Evolutionary conservation across 2,888 invertebrate genomes (phyloP), one percentile per base, ranked within the genome.

Genomic region (Malachius bipustulatus): DNA sequence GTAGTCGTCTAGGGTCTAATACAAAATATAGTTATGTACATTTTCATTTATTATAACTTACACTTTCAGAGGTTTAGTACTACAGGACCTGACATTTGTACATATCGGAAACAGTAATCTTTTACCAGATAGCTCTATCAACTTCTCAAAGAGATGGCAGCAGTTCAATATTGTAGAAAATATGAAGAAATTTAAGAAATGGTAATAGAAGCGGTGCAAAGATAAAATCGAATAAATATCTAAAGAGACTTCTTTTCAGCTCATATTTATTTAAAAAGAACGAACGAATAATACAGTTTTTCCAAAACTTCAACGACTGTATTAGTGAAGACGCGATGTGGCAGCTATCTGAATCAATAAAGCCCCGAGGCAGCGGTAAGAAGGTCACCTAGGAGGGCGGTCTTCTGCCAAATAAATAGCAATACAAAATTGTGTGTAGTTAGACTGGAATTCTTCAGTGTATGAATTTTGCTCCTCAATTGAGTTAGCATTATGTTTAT

Each of bases 31-130:
- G n/a, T n/a, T n/a, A n/a, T n/a, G n/a, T n/a, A n/a, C n/a, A n/a
- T n/a, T n/a, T n/a, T n/a, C n/a, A n/a, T n/a, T n/a, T n/a, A n/a
- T n/a, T n/a, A n/a, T 19, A 8, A 8, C n/a, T 19, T 19, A 19
- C 24, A 19, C n/a, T 48, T 67, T 6, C 69, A 97, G 96, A 56
- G 97, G 97, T 41, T 73, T 98, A 47, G 93, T 98, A 45, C 73
- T 98, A 32, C 97, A 98, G 76, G 98, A 98, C 68, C 71, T 98
- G 61, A 98, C 98, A 10, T 98, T 98, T 64, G 93, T 98, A 31
- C 90, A 98, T 65, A 90, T 94, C 57, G 98, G 97, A 30, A 98
- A 97, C 65, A 87, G 78, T 40, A 91, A 97, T 61, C 71, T 81
- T 43, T 66, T 96, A 47, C 75, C 79, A 6, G 89, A 93, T 51